Base-by-base conservation (phyloP, 2,797 vertebrate species). In the Lutjanus argentimaculatus region DNA sequence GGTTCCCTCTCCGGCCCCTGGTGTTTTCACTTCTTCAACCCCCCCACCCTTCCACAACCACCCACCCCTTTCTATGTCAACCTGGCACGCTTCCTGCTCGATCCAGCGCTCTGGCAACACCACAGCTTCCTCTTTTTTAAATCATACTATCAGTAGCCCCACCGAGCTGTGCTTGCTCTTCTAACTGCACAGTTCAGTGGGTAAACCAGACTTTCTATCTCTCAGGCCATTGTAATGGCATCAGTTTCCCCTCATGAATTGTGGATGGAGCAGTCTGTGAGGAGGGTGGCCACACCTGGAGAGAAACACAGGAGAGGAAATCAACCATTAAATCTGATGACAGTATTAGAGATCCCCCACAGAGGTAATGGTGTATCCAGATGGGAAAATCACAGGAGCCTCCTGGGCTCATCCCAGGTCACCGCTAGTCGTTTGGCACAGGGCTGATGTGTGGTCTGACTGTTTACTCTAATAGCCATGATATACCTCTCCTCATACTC, bases 201-300 rank as follows among this genome's bases (percentile, higher is more conserved):
- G 10, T 63, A 58, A 84, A 63, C 16, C 42, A 53, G 53, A 72
- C 51, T 6, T 8, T 75, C 48, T 58, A 7, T 22, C n/a, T 25
- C 40, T 48, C 1, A 53, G 49, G 51, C 51, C 67, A 9, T 16
- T 73, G 62, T 66, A 7, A 21, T 1, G 64, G 80, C 80, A 74
- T 91, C 85, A 3, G 80, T 86, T 91, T 88, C 64, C 84, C 68
- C 85, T 91, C 85, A 91, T 91, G 80, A 92, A 92, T 90, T 89
- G 80, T 91, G 75, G 42, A 92, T 91, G 88, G 71, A 36, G 56
- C 72, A 1, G 53, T 67, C 83, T 72, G n/a, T 68, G 89, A 87
- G 88, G 84, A 80, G 79, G 89, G 80, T 2, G 72, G 78, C 88
- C 84, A 88, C 91, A 91, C 92, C 91, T 92, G 88, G 76, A 89